Conservation (phyloP, 2,797 vertebrate genomes). For the Liasis olivaceus region DNA sequence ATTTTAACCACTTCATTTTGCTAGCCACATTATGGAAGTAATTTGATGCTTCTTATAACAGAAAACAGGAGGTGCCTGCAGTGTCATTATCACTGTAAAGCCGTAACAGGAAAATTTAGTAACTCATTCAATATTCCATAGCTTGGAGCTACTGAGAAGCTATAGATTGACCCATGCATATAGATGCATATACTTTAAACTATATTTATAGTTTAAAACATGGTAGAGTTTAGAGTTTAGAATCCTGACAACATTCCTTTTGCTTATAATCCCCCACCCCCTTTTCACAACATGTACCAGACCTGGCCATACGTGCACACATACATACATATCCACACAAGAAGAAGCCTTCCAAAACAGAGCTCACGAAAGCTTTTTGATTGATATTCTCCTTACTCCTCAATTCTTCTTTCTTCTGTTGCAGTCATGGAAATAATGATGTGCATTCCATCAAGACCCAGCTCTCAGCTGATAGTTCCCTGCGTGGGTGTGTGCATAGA, state of each 20-base stretch:
- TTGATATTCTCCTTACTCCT: conserved; percentile 33
- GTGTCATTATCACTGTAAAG: conserved; percentile 54
- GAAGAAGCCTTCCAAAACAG: neutral
- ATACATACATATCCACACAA: neutral
- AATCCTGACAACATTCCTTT: conserved; percentile 41
- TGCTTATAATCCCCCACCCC: neutral
- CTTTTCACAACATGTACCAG: conserved; percentile 47
- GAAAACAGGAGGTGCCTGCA: conserved; percentile 48
- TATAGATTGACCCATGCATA: conserved; percentile 40
- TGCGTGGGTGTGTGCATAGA: neutral
- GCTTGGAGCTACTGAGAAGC: conserved; percentile 59
- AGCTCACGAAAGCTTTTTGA: conserved; percentile 31
- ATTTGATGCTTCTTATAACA: conserved; percentile 38
- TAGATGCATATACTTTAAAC: conserved; percentile 21
- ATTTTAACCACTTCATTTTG: neutral
- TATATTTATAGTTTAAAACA: neutral
- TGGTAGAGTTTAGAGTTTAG: conserved; percentile 41
- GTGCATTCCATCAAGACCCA: conserved; percentile 6
- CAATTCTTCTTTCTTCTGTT: conserved; percentile 12
- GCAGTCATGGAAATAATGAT: neutral
- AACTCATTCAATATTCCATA: conserved; percentile 58
- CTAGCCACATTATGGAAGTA: conserved; percentile 60
- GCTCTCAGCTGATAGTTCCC: neutral
- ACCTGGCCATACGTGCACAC: conserved; percentile 22
- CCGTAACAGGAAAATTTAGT: conserved; percentile 67